Conservation (phyloP, 2,797 vertebrate species). For the Apogon hyalosoma region DNA sequence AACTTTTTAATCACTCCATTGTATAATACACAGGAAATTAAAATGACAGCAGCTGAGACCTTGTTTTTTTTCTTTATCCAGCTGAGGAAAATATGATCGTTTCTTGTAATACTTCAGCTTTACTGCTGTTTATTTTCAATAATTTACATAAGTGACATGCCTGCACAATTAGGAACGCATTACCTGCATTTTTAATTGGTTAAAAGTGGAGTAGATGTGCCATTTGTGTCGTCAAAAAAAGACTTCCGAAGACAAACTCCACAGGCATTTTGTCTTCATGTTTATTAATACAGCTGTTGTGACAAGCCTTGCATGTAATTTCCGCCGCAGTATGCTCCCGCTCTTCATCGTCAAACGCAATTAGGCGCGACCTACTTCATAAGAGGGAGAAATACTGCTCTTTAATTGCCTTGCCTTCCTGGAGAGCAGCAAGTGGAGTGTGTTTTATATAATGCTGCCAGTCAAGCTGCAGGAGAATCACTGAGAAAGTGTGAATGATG, state of each 20-base stretch:
- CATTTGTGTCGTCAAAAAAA: conserved; percentile 1
- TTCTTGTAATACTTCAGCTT: conserved; percentile 10
- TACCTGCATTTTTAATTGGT: conserved; percentile 19
- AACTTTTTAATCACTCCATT: conserved; percentile 48
- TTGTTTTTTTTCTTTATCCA: conserved; percentile 47
- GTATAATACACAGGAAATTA: conserved; percentile 56
- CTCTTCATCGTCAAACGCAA: conserved; percentile 77
- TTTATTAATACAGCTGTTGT: conserved; percentile 72
- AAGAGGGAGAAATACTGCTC: conserved; percentile 69
- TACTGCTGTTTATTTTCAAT: neutral
- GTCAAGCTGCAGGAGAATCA: conserved; percentile 68
- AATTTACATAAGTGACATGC: neutral
- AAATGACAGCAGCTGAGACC: conserved; percentile 50
- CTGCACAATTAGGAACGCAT: neutral
- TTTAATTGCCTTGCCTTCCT: conserved; percentile 79
- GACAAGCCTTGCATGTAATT: conserved; percentile 68
- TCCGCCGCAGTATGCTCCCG: conserved; percentile 64
- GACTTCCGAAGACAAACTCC: conserved; percentile 27
- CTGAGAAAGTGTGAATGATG: conserved; percentile 75
- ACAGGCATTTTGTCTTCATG: conserved; percentile 43
- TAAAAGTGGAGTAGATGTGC: conserved; percentile 1
- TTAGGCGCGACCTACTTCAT: conserved; percentile 78
- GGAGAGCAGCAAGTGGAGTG: conserved; percentile 62
- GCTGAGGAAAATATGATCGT: neutral
- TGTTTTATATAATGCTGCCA: conserved; percentile 65